Percentiles rank a stretch among this genome's conserved stretches.
Conservation (phyloP, 2,888 invertebrate genomes). For the Tiliacea aurago region DNA sequence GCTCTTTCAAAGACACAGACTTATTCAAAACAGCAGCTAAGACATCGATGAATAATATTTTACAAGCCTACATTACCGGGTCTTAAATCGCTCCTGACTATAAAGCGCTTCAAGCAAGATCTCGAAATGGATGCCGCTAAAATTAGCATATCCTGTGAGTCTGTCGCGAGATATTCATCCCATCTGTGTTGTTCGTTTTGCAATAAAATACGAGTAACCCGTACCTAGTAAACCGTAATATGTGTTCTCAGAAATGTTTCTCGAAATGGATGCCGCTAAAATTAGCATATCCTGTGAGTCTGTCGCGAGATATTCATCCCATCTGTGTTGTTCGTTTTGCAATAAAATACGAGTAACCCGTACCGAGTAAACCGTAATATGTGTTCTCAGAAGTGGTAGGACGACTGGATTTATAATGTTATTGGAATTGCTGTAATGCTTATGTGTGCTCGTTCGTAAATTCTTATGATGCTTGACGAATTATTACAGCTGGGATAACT, state of each 20-base stretch:
- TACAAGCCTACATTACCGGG: slow-evolving; percentile 41
- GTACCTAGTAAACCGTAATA: slow-evolving; percentile 44
- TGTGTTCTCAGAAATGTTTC: slow-evolving; percentile 48
- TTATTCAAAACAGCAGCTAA: slow-evolving; percentile 21
- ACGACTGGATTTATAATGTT: slow-evolving; percentile 42
- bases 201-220: slow-evolving; percentile 50
- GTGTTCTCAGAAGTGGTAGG: slow-evolving; percentile 45
- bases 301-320: slow-evolving; percentile 60
- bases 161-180: slow-evolving; percentile 61
- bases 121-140: slow-evolving; percentile 62
- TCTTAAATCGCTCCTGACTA: slow-evolving; percentile 44
- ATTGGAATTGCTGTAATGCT: slow-evolving; percentile 37
- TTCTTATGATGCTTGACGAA: slow-evolving; percentile 23
- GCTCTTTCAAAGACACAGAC: slow-evolving; percentile 17
- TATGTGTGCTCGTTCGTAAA: slow-evolving; percentile 7
- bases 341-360: slow-evolving; percentile 49
- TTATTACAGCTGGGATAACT: slow-evolving; percentile 1
- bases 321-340: slow-evolving; percentile 57
- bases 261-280: slow-evolving; percentile 63
- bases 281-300: slow-evolving; percentile 68
- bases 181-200: slow-evolving; percentile 56
- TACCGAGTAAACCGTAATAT: slow-evolving; percentile 44
- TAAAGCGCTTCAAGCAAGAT: slow-evolving; percentile 56
- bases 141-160: slow-evolving; percentile 68
- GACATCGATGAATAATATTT: slow-evolving; percentile 41